Evolutionary conservation across 1,140 invertebrate genomes (phyloP).

Genomic region (Cardiocondyla obscurior): DNA sequence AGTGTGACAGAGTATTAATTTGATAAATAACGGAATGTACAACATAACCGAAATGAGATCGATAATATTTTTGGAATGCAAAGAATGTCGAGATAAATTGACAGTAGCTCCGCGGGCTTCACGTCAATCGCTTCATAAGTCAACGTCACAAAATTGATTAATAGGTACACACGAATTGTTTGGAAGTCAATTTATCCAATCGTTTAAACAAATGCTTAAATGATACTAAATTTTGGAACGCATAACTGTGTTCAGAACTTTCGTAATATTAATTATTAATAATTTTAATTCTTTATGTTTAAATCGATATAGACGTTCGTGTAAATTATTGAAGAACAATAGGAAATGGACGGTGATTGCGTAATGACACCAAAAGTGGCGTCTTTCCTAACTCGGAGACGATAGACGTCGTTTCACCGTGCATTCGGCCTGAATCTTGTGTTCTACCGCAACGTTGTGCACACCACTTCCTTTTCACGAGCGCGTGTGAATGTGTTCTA

Average conservation of each 20-base stretch:
- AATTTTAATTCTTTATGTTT: not conserved
- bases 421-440: conserved; percentile 65
- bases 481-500: conserved; percentile 74
- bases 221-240: not conserved
- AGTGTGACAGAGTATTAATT: not conserved
- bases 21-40: not conserved
- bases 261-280: not conserved
- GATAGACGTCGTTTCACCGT: conserved; percentile 74
- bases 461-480: conserved; percentile 75
- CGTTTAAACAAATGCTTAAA: not conserved
- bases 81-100: conserved; percentile 31
- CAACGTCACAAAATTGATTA: conserved; percentile 14
- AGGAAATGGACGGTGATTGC: conserved; percentile 2
- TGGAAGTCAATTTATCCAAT: conserved; percentile 3
- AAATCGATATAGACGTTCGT: not conserved
- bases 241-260: not conserved
- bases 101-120: conserved; percentile 1
- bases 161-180: conserved; percentile 8
- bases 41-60: not conserved
- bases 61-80: conserved; percentile 6
- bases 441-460: conserved; percentile 45
- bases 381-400: conserved; percentile 46
- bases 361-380: conserved; percentile 45
- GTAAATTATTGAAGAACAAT: not conserved
- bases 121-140: conserved; percentile 38